These are phyloP conservation scores for Triops longicaudatus DNA, from an alignment of 1,140 invertebrate genomes.

Conservation along the genomic window DNA sequence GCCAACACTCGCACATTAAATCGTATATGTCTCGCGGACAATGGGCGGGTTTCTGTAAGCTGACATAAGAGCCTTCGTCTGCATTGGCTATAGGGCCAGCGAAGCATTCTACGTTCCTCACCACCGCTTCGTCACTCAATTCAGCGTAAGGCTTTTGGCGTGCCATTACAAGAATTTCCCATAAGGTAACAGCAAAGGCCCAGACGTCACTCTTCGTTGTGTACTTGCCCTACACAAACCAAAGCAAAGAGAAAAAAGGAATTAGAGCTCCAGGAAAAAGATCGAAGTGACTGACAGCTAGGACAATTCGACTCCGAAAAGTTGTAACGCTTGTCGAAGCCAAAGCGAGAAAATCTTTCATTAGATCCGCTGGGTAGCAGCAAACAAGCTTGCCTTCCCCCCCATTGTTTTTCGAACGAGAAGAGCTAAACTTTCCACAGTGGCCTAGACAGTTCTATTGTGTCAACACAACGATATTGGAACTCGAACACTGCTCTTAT, in stretches of 20 bases:
- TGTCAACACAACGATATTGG: constrained; percentile 4
- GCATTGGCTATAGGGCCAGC: not conserved
- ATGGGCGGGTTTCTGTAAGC: constrained; percentile 44
- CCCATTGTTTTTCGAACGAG: not conserved
- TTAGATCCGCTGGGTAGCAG: not conserved
- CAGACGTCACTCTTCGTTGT: constrained; percentile 79
- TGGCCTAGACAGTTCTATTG: not conserved
- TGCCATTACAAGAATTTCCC: constrained; percentile 81
- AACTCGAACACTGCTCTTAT: not conserved
- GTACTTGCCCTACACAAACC: constrained; percentile 57
- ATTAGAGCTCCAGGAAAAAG: not conserved
- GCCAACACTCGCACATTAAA: constrained; percentile 69
- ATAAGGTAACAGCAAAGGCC: constrained; percentile 79
- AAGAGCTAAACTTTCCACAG: not conserved
- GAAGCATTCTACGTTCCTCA: constrained; percentile 64
- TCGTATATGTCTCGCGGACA: constrained; percentile 62
- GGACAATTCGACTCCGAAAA: not conserved
- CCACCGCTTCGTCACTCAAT: constrained; percentile 64
- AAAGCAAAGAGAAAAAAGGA: not conserved
- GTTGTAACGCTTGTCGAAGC: not conserved
- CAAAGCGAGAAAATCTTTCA: not conserved
- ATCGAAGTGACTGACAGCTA: not conserved
- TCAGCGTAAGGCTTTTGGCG: constrained; percentile 72
- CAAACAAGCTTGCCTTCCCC: not conserved
- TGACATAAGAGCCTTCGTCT: constrained; percentile 24